phyloP scores from a whole-genome alignment of 2,888 invertebrate genomes.

The Apoda limacodes region DNA sequence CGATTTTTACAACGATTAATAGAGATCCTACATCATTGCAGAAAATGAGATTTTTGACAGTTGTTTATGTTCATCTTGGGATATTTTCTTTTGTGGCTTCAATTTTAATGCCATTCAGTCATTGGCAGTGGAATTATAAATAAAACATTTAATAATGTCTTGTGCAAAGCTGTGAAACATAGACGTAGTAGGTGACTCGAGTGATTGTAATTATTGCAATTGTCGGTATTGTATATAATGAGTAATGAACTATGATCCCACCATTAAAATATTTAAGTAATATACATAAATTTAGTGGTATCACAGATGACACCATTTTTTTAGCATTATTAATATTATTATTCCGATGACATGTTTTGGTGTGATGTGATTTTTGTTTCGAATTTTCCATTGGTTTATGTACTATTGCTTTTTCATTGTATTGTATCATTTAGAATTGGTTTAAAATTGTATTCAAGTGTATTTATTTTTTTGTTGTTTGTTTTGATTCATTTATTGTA shows the following conservation, averaged over 20 bases:
- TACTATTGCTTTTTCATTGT: slow-evolving; percentile 1
- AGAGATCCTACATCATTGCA: no score
- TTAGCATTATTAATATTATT: slow-evolving; percentile 17
- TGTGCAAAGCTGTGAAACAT: slow-evolving; percentile 30
- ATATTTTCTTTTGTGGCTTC: no score
- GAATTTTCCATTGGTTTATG: background rate
- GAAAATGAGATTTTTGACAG: no score
- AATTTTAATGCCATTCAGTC: no score
- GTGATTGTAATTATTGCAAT: slow-evolving; percentile 60
- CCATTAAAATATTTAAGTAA: slow-evolving; percentile 67
- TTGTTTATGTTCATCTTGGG: no score
- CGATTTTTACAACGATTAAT: no score
- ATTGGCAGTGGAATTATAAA: no score
- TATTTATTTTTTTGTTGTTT: slow-evolving; percentile 17
- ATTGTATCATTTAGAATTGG: slow-evolving; percentile 1
- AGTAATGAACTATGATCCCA: slow-evolving; percentile 68
- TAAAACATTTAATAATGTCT: no score
- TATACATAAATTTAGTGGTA: slow-evolving; percentile 52
- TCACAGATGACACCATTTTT: slow-evolving; percentile 47
- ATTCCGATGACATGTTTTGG: background rate
- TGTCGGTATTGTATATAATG: slow-evolving; percentile 67
- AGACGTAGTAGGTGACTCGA: slow-evolving; percentile 57
- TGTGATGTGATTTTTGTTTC: background rate
- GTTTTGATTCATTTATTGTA: slow-evolving; percentile 16
- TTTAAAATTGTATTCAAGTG: slow-evolving; percentile 13